Conservation (phyloP, 2,797 vertebrate genomes). For the Poecilia velifera region DNA sequence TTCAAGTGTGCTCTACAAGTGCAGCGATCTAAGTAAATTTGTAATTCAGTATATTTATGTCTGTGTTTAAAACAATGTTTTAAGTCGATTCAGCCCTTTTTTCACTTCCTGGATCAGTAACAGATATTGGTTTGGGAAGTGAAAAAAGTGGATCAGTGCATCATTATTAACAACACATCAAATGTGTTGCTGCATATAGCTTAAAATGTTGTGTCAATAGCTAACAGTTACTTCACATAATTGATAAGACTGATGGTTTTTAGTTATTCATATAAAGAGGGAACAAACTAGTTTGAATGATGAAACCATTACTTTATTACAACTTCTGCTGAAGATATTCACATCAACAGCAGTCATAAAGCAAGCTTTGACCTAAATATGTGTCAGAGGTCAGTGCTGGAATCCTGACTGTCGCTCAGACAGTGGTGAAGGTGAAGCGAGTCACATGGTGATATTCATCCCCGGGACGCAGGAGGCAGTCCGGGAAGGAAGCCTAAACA, state of each 20-base stretch:
- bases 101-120: no score
- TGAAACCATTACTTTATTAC: background rate
- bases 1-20: no score
- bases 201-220: background rate
- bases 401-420: slow-evolving; percentile 56
- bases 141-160: no score
- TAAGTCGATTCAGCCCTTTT: no score
- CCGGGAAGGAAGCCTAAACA: slow-evolving; percentile 86
- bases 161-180: no score
- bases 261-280: background rate
- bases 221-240: background rate
- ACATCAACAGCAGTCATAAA: background rate
- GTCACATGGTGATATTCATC: slow-evolving; percentile 88
- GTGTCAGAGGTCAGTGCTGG: background rate
- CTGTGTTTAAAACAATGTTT: no score
- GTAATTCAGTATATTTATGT: no score
- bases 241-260: background rate
- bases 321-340: background rate
- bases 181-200: background rate
- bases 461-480: slow-evolving; percentile 82
- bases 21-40: no score
- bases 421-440: slow-evolving; percentile 80
- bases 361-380: background rate
- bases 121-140: no score
- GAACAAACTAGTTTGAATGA: background rate